Conservation (phyloP, 2,888 invertebrate species). For the Rhopalosiphum nymphaeae region DNA sequence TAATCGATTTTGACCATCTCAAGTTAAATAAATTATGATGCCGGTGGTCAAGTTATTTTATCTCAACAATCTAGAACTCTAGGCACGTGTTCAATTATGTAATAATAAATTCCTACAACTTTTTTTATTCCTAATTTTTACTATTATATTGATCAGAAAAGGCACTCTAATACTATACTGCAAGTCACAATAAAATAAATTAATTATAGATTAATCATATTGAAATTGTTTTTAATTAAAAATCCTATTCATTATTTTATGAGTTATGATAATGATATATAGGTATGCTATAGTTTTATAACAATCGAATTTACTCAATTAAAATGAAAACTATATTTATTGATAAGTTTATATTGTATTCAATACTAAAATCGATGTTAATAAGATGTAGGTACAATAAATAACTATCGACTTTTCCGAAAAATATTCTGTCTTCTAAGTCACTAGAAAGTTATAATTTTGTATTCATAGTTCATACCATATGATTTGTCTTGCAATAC, state of each 20-base stretch:
- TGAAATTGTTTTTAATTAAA: not conserved
- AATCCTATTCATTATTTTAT: not conserved
- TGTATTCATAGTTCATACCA: conserved; percentile 25
- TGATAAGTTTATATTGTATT: not conserved
- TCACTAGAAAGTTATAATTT: conserved; percentile 39
- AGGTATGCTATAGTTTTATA: not conserved
- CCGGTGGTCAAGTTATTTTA: conserved; percentile 10
- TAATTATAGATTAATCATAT: not conserved
- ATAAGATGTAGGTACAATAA: not conserved
- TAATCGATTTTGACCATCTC: not conserved
- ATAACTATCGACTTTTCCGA: not conserved
- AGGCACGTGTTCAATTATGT: not conserved
- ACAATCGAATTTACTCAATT: not conserved
- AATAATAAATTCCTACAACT: not conserved
- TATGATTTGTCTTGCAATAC: conserved; percentile 19
- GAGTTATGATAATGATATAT: not conserved
- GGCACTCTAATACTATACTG: not conserved
- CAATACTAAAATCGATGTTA: not conserved
- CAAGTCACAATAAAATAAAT: not conserved
- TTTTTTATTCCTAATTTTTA: not conserved
- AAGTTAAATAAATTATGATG: not conserved
- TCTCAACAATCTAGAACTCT: not conserved
- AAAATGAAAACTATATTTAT: not conserved
- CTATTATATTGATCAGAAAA: not conserved
- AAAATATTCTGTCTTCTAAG: not conserved